Percentiles rank a stretch among this genome's conserved stretches.
These are phyloP conservation scores for Cartodere bifasciata DNA, from an alignment of 2,888 invertebrate species.

Conservation along the genomic window DNA sequence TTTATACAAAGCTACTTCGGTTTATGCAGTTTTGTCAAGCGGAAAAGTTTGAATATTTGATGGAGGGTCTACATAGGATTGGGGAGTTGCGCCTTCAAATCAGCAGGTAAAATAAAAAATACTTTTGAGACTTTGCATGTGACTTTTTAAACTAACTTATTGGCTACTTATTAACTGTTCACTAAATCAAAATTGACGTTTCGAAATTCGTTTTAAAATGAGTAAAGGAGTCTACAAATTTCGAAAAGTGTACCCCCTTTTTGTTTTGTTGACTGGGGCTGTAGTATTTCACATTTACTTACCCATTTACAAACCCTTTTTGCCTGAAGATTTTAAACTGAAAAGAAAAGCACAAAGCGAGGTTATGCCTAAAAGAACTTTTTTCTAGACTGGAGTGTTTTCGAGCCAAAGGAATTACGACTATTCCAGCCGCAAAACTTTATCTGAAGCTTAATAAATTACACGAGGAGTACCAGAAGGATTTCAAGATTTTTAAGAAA, in stretches of 20 bases:
- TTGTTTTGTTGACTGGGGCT: constrained; percentile 10
- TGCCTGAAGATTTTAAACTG: constrained; percentile 3
- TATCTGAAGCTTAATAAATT: constrained; percentile 53
- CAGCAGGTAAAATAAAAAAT: constrained; percentile 7
- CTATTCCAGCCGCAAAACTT: constrained; percentile 47
- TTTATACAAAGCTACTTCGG: constrained; percentile 47
- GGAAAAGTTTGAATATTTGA: constrained; percentile 59
- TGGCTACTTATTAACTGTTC: too few species aligned
- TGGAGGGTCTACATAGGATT: constrained; percentile 63
- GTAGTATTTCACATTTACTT: constrained; percentile 14
- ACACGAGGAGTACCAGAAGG: constrained; percentile 42
- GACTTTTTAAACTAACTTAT: constrained; percentile 3
- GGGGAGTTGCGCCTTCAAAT: constrained; percentile 45
- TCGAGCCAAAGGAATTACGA: constrained; percentile 56
- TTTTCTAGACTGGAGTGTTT: constrained; percentile 46
- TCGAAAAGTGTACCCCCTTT: constrained; percentile 11
- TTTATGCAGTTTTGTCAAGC: constrained; percentile 62
- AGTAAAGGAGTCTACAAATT: constrained; percentile 7
- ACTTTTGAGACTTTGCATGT: constrained; percentile 1
- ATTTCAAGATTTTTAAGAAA: constrained; percentile 33
- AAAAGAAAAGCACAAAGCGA: not conserved
- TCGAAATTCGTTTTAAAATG: too few species aligned
- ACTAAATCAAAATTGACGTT: constrained; percentile 1
- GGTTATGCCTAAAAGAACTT: not conserved
- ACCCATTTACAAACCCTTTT: constrained; percentile 11